Evolutionary conservation across 2,888 invertebrate species (phyloP), one percentile per base, ranked within the genome.

Genomic region (Pomacea canaliculata): DNA sequence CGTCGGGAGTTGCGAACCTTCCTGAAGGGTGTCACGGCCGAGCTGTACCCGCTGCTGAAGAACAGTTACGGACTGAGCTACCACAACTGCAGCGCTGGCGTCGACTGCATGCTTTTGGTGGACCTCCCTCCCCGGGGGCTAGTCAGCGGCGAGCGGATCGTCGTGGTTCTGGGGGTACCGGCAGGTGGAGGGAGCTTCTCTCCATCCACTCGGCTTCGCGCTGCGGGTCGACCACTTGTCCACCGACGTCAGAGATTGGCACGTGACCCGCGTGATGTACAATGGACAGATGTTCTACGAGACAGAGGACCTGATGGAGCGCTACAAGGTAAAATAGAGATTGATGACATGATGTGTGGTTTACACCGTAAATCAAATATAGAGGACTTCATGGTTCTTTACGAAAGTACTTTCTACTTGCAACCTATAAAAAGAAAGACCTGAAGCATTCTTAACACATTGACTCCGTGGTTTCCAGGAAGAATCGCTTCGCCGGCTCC

Each of bases 161-260:
- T 80, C 85, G 13, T 88, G 87, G 88, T 85, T 86, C 76, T 83
- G 85, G 82, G 81, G 85, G 0, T 86, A 83, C 72, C 80, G 86
- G 18, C 83, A 85, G 60, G 83, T 86, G 13, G 87, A 87, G 71
- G 88, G 88, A 0, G 85, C 81, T 66, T 83, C 85, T n/a, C 80
- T 87, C 0, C 85, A 86, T 66, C 88, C 89, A 0, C 77, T 88
- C 12, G 87, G 87, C 10, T 76, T 89, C 23, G 86, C 87, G 65
- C 79, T 89, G 59, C 84, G 84, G 74, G 83, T 88, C 23, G 82
- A 87, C 62, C 86, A 86, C 73, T 70, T 73, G 27, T 85, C 85
- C 10, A 81, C 80, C 23, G 79, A 86, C 71, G 73, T 82, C 4
- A 77, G 70, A 18, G 71, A 83, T 18, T 89, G 88, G 88, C 76